Evolutionary conservation across 2,888 invertebrate species (phyloP).

Genomic region (Athrips mouffetella): DNA sequence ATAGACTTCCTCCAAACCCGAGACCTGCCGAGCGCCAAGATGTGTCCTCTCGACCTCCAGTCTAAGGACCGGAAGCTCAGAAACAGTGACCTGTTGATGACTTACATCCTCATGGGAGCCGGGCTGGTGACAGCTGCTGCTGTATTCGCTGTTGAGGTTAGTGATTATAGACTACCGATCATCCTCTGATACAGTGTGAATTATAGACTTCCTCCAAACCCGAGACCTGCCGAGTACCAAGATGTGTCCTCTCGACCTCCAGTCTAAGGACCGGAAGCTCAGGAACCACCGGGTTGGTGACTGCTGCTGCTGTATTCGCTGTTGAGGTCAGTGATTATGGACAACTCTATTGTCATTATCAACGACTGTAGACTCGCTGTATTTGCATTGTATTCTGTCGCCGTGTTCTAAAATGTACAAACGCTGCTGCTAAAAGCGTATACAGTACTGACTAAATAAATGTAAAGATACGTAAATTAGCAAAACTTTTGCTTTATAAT

Average conservation of each 20-base stretch:
- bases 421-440: no score
- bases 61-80: conserved; percentile 87
- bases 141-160: conserved; percentile 82
- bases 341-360: no score
- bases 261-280: conserved; percentile 87
- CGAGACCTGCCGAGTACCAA: conserved; percentile 83
- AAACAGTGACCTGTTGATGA: conserved; percentile 87
- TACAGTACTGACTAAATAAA: no score
- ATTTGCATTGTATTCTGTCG: no score
- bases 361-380: no score
- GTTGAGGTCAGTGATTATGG: conserved; percentile 75
- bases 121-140: conserved; percentile 82
- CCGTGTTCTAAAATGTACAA: no score
- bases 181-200: no score
- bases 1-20: conserved; percentile 81
- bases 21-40: conserved; percentile 84
- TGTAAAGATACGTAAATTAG: no score
- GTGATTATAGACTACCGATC: background rate
- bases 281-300: conserved; percentile 83
- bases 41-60: conserved; percentile 89
- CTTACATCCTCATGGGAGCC: conserved; percentile 85
- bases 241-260: conserved; percentile 89
- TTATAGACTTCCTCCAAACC: conserved; percentile 82
- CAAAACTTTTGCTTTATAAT: no score
- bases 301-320: conserved; percentile 81